These are phyloP conservation scores for Raja brachyura DNA, from an alignment of 2,113 vertebrate genomes.

Conservation along the genomic window DNA sequence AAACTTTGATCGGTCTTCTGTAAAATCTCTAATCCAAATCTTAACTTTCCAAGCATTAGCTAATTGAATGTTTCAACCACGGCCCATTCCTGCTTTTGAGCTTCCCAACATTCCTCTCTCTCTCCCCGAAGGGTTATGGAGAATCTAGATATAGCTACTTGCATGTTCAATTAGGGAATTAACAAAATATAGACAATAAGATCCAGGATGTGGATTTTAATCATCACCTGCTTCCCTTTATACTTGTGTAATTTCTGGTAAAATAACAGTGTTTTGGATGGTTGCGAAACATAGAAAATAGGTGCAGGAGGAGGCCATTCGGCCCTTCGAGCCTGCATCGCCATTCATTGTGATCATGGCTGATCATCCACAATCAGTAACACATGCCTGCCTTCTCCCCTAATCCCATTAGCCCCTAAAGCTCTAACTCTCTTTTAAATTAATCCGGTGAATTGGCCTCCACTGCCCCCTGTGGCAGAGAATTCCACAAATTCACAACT, in stretches of 20 bases:
- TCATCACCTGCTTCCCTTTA: not conserved
- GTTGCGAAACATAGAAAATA: not conserved
- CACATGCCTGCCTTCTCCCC: no score
- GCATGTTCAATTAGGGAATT: not conserved
- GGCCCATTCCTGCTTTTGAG: not conserved
- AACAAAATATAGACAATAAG: not conserved
- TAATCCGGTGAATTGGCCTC: no score
- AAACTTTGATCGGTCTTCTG: not conserved
- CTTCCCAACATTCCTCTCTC: not conserved
- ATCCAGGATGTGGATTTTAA: not conserved
- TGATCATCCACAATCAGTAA: no score
- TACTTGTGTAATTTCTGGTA: not conserved
- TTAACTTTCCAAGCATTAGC: not conserved
- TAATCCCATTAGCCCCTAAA: no score
- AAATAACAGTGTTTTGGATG: not conserved
- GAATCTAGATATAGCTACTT: not conserved
- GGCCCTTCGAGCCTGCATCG: no score
- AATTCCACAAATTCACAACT: no score
- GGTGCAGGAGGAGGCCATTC: no score
- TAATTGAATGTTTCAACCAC: not conserved
- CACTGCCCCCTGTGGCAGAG: no score
- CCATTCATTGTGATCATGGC: no score
- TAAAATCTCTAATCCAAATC: not conserved
- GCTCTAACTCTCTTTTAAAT: no score
- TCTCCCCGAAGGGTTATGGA: no score